phyloP scores from a whole-genome alignment of 2,888 invertebrate genomes.

The Drosophila borborema region DNA sequence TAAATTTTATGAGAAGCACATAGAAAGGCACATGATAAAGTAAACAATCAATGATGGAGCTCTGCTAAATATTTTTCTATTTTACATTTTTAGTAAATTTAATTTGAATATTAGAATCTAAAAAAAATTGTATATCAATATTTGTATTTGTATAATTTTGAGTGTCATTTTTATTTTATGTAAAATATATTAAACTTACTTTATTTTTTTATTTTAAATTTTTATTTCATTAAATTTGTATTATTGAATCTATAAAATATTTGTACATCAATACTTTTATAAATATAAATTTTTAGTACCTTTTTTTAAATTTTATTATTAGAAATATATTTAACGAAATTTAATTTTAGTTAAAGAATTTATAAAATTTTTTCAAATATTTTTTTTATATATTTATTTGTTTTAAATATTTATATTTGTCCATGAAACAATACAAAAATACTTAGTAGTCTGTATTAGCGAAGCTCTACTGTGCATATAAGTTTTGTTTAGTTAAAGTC shows the following conservation, averaged over 20 bases:
- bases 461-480: neutral
- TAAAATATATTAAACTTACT: too few relatives aligned
- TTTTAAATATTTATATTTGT: neutral
- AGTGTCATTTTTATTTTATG: too few relatives aligned
- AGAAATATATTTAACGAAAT: too few relatives aligned
- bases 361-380: neutral
- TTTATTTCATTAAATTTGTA: too few relatives aligned
- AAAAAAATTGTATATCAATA: too few relatives aligned
- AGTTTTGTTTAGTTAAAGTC: neutral
- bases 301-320: too few relatives aligned
- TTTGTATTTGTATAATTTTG: too few relatives aligned
- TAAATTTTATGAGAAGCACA: neutral
- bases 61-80: neutral
- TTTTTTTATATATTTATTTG: neutral
- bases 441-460: neutral
- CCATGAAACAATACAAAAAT: neutral
- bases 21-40: neutral
- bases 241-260: too few relatives aligned
- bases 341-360: neutral
- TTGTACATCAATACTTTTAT: too few relatives aligned
- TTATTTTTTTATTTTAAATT: too few relatives aligned
- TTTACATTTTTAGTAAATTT: too few relatives aligned
- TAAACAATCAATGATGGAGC: neutral
- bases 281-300: too few relatives aligned
- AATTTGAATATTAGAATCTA: neutral